These are phyloP conservation scores for Proteles cristata DNA, from an alignment of 2,113 vertebrate genomes.

Conservation along the genomic window DNA sequence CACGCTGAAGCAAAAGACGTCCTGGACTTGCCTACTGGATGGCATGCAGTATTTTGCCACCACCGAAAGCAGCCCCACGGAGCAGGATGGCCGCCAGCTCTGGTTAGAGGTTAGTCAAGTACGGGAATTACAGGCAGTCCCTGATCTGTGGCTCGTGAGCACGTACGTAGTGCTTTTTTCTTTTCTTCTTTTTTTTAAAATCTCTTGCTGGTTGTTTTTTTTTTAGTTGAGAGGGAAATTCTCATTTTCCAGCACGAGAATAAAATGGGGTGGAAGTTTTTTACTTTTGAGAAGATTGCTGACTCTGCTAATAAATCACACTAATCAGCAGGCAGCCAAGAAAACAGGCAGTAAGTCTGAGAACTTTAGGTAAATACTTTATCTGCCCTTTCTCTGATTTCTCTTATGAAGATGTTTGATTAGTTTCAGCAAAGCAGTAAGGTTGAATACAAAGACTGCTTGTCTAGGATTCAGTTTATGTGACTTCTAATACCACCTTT, in stretches of 20 bases:
- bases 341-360: not conserved
- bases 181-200: not conserved
- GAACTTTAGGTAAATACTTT: slow-evolving; percentile 41
- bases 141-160: not conserved
- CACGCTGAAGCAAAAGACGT: slow-evolving; percentile 97
- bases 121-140: not conserved
- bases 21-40: slow-evolving; percentile 97
- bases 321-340: not conserved
- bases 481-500: not conserved
- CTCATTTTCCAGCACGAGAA: not conserved
- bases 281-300: slow-evolving; percentile 45
- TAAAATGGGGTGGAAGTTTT: slow-evolving; percentile 17
- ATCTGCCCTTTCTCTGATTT: not conserved
- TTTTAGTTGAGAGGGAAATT: not conserved
- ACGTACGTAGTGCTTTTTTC: not conserved
- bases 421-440: slow-evolving; percentile 35
- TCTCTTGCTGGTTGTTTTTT: not conserved
- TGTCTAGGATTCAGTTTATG: slow-evolving; percentile 19
- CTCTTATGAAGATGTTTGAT: slow-evolving; percentile 1
- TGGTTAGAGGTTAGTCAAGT: slow-evolving; percentile 93
- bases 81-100: slow-evolving; percentile 94
- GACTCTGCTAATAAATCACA: not conserved
- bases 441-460: not conserved
- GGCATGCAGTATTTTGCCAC: slow-evolving; percentile 99
- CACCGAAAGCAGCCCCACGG: slow-evolving; percentile 93